These are phyloP conservation scores for Schizopygopsis malacanthus DNA, from an alignment of 2,797 vertebrate species.

Conservation along the genomic window DNA sequence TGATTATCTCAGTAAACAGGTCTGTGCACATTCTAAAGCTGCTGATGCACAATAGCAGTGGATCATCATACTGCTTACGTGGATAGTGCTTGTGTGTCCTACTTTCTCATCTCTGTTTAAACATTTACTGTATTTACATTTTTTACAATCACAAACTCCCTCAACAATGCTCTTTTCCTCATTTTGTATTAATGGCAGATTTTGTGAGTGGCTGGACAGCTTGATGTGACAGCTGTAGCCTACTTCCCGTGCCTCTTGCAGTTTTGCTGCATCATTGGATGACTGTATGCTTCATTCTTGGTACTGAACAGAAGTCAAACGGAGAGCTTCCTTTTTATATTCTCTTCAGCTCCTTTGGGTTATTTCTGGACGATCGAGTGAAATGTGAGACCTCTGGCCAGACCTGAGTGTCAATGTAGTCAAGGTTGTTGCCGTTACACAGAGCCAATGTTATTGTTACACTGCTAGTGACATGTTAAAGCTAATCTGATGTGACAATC, in stretches of 20 bases:
- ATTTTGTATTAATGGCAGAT: neutral
- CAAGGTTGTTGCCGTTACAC: constrained; percentile 26
- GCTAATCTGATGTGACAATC: neutral
- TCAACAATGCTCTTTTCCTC: neutral
- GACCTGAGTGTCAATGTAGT: constrained; percentile 1
- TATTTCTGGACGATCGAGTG: constrained; percentile 53
- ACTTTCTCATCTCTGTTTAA: neutral
- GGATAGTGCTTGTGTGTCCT: neutral
- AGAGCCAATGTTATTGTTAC: constrained; percentile 3
- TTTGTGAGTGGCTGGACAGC: neutral
- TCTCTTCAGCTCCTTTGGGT: constrained; percentile 33
- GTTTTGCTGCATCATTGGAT: constrained; percentile 32
- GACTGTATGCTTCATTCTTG: constrained; percentile 32
- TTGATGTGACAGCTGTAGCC: neutral
- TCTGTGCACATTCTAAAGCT: constrained; percentile 15
- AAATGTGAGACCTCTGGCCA: constrained; percentile 45
- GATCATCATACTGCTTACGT: neutral
- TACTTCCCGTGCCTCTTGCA: neutral
- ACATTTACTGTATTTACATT: neutral
- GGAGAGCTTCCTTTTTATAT: constrained; percentile 41
- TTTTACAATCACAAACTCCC: neutral
- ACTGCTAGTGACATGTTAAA: neutral
- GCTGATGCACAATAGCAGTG: neutral
- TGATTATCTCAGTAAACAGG: constrained; percentile 30
- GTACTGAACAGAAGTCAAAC: constrained; percentile 24